A percentile compares a stretch with the other conserved stretches of the same genome.
Evolutionary conservation across 2,888 invertebrate species (phyloP).

Genomic region (Acleris sparsana): DNA sequence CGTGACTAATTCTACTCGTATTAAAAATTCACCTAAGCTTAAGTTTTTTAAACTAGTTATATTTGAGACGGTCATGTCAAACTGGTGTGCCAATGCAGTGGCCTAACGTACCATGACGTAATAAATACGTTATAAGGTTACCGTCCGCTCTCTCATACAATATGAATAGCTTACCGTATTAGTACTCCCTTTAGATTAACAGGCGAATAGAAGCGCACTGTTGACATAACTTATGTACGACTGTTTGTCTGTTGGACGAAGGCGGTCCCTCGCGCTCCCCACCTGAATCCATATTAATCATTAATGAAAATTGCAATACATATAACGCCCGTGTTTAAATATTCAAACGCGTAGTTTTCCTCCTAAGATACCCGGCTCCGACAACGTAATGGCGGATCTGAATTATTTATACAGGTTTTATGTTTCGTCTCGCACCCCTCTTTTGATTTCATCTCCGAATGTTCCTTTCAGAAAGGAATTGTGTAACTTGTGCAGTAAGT

Average conservation of each 20-base stretch:
- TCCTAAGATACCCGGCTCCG: constrained; percentile 57
- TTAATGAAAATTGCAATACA: constrained; percentile 83
- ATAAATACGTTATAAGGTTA: constrained; percentile 58
- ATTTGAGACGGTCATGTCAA: constrained; percentile 19
- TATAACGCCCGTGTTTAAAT: constrained; percentile 78
- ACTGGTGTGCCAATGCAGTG: constrained; percentile 45
- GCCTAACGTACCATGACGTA: constrained; percentile 51
- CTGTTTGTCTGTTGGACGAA: constrained; percentile 55
- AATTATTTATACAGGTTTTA: constrained; percentile 80
- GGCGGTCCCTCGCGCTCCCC: constrained; percentile 52
- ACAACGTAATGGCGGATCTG: constrained; percentile 69
- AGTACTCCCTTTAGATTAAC: constrained; percentile 69
- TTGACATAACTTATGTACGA: constrained; percentile 67
- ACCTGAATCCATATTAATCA: constrained; percentile 70
- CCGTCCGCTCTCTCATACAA: constrained; percentile 57
- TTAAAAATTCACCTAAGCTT: too few relatives aligned
- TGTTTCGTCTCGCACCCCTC: constrained; percentile 67
- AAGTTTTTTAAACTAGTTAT: not conserved
- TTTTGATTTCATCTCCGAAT: constrained; percentile 62
- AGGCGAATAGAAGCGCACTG: constrained; percentile 56
- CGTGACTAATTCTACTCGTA: too few relatives aligned
- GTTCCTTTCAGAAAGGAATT: constrained; percentile 33
- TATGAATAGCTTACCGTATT: constrained; percentile 61
- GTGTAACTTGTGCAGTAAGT: constrained; percentile 20
- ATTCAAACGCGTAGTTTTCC: constrained; percentile 75